These are phyloP conservation scores for Hemiprocne comata DNA, from an alignment of 2,113 vertebrate species.

Conservation along the genomic window DNA sequence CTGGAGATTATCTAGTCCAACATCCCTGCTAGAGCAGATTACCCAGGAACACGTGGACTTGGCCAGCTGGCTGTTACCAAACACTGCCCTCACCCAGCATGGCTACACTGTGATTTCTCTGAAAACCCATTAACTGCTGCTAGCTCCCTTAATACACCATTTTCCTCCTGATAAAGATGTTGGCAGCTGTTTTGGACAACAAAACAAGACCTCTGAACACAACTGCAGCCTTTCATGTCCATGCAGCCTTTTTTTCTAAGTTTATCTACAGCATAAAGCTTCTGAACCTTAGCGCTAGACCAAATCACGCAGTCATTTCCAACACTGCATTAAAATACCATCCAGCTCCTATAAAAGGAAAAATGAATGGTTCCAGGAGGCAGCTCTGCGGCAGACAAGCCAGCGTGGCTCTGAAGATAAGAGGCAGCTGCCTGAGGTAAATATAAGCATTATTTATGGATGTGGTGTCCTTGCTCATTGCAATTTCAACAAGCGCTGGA, in stretches of 20 bases:
- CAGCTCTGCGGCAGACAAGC: background rate
- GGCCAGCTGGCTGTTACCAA: background rate
- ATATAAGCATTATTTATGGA: background rate
- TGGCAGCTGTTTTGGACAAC: background rate
- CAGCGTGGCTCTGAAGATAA: constrained; percentile 50
- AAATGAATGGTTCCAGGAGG: constrained; percentile 14
- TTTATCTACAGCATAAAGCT: background rate
- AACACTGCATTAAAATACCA: constrained; percentile 48
- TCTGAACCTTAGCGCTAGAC: accelerated
- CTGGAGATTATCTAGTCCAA: too few species aligned
- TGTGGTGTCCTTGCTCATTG: background rate
- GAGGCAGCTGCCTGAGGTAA: constrained; percentile 32
- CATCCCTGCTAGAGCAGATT: too few species aligned
- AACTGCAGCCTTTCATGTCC: background rate
- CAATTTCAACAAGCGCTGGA: background rate
- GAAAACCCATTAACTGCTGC: background rate
- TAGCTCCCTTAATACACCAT: background rate
- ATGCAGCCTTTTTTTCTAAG: background rate
- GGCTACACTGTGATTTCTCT: background rate
- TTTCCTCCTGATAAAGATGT: background rate
- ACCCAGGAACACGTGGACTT: too few species aligned
- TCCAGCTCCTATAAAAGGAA: constrained; percentile 30
- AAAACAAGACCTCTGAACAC: background rate
- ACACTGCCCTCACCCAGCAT: background rate
- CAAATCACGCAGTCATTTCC: background rate